Evolutionary conservation across 1,140 invertebrate genomes (phyloP).

Genomic region (Oncopodura yosiiana): DNA sequence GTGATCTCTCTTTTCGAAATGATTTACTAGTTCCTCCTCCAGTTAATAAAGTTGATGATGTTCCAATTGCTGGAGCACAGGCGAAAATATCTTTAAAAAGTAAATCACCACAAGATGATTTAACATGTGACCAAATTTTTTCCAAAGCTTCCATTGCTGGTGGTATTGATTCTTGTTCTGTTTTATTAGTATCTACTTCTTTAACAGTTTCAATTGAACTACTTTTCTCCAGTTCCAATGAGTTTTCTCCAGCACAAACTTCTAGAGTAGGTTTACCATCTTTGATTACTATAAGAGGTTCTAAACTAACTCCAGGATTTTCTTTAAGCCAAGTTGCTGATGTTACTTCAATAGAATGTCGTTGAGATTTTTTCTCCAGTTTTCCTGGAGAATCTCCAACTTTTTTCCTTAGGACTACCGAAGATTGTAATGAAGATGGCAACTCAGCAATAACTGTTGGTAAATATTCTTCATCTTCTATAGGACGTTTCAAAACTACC

Average conservation of each 20-base stretch:
- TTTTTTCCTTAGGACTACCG: constrained; percentile 30
- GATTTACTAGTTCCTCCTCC: constrained; percentile 17
- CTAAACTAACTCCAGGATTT: constrained; percentile 23
- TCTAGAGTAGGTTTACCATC: constrained; percentile 30
- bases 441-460: neutral
- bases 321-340: constrained; percentile 50
- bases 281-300: constrained; percentile 5
- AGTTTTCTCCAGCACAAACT: constrained; percentile 40
- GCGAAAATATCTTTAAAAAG: constrained; percentile 9
- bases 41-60: neutral
- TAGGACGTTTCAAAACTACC: neutral
- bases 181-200: neutral
- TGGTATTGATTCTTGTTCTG: constrained; percentile 6
- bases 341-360: constrained; percentile 77
- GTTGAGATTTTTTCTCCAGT: constrained; percentile 49
- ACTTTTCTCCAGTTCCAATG: constrained; percentile 32
- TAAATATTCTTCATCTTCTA: constrained; percentile 30
- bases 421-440: constrained; percentile 1
- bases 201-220: constrained; percentile 33
- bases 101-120: constrained; percentile 21
- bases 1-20: neutral
- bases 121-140: constrained; percentile 31
- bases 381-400: constrained; percentile 26
- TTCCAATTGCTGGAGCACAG: neutral
- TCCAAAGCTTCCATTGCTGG: constrained; percentile 23